Conservation (phyloP, 2,888 invertebrate species). For the Platynereis dumerilii region DNA sequence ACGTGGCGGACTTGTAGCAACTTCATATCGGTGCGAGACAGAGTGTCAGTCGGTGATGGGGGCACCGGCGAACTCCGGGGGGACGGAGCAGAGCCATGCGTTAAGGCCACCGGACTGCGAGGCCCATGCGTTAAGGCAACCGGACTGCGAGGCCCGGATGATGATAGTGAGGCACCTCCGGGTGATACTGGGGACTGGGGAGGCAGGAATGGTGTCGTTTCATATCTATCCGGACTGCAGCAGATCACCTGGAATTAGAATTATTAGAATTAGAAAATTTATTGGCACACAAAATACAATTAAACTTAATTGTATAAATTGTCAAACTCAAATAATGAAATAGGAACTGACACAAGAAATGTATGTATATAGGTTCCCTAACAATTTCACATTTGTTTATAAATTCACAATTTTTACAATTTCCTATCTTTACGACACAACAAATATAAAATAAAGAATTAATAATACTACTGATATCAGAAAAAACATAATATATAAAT, state of each 20-base stretch:
- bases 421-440: too few relatives aligned
- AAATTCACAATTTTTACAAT: too few relatives aligned
- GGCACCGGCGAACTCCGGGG: neutral
- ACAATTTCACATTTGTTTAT: too few relatives aligned
- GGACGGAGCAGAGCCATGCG: neutral
- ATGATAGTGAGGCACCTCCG: neutral
- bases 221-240: conserved; percentile 26
- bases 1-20: conserved; percentile 19
- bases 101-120: neutral
- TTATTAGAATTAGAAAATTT: too few relatives aligned
- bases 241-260: conserved; percentile 25
- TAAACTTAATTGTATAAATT: too few relatives aligned
- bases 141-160: neutral
- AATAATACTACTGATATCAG: too few relatives aligned
- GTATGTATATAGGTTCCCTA: too few relatives aligned
- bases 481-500: too few relatives aligned
- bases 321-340: too few relatives aligned
- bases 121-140: neutral
- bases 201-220: conserved; percentile 17
- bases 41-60: neutral
- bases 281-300: too few relatives aligned
- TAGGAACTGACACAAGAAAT: too few relatives aligned
- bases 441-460: too few relatives aligned
- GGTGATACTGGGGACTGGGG: conserved; percentile 2
- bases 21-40: conserved; percentile 1